Evolutionary conservation across 2,888 invertebrate species (phyloP).

Genomic region (Drosophila siamana): DNA sequence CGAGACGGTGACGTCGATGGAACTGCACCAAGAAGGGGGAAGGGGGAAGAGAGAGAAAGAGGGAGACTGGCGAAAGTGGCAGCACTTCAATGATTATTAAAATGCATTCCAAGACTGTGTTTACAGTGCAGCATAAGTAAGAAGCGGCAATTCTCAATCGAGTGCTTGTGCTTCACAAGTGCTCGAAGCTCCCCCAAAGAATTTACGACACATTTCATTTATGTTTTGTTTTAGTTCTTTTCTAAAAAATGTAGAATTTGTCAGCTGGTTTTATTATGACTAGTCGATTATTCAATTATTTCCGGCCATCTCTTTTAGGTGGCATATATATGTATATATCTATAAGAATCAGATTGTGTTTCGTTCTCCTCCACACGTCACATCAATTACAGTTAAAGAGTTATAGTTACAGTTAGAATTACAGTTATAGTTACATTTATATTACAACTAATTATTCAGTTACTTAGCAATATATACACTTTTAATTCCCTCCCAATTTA

Average conservation of each 20-base stretch:
- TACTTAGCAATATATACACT: conserved; percentile 43
- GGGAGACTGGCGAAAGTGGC: neutral
- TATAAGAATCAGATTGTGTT: conserved; percentile 65
- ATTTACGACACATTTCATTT: conserved; percentile 3
- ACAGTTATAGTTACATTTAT: conserved; percentile 12
- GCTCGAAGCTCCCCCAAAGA: conserved; percentile 19
- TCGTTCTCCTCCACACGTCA: conserved; percentile 25
- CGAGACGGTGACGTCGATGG: conserved; percentile 8
- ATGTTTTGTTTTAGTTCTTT: conserved; percentile 34
- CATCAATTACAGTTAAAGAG: conserved; percentile 25
- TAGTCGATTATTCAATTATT: conserved; percentile 59
- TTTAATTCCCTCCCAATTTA: conserved; percentile 34
- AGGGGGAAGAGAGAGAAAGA: neutral
- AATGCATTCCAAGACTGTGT: conserved; percentile 50
- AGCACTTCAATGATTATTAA: conserved; percentile 42
- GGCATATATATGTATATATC: conserved; percentile 22
- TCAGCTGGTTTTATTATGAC: conserved; percentile 65
- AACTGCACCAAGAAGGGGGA: conserved; percentile 15
- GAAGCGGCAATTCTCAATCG: conserved; percentile 28
- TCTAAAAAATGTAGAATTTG: conserved; percentile 77
- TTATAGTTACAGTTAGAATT: conserved; percentile 16
- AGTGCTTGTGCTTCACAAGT: conserved; percentile 48
- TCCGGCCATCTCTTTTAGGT: conserved; percentile 2
- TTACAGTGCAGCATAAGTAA: conserved; percentile 23
- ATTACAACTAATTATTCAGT: conserved; percentile 38